phyloP scores from a whole-genome alignment of 2,888 invertebrate genomes.

The Hoplodrina blanda region DNA sequence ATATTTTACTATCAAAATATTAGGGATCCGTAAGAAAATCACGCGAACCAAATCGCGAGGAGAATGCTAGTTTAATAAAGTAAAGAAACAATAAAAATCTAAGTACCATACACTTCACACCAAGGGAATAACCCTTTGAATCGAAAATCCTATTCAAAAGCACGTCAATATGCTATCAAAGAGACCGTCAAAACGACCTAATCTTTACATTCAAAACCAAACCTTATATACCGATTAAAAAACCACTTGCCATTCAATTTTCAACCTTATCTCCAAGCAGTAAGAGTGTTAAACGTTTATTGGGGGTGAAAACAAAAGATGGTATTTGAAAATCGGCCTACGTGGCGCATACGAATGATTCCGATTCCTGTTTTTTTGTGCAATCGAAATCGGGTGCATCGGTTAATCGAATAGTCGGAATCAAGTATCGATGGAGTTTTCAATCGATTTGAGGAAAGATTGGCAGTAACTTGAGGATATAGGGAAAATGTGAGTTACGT shows the following conservation, averaged over 20 bases:
- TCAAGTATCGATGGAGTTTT: constrained; percentile 58
- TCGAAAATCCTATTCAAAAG: constrained; percentile 45
- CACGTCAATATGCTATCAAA: constrained; percentile 40
- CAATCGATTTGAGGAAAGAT: constrained; percentile 55
- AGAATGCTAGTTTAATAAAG: no score
- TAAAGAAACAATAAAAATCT: constrained; percentile 13
- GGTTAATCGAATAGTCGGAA: constrained; percentile 65
- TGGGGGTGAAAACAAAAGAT: neutral
- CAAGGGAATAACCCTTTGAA: constrained; percentile 4
- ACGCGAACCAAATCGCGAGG: no score
- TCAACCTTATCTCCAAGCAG: neutral
- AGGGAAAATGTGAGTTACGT: neutral
- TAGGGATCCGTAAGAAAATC: no score
- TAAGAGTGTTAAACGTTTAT: neutral
- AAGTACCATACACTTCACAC: neutral
- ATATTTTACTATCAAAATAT: no score
- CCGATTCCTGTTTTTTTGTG: constrained; percentile 53
- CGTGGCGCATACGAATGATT: constrained; percentile 61
- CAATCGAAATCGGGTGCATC: constrained; percentile 58
- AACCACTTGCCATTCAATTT: neutral
- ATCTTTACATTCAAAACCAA: constrained; percentile 35
- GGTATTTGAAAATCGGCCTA: constrained; percentile 38
- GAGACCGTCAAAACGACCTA: constrained; percentile 42
- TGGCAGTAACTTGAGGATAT: constrained; percentile 30
- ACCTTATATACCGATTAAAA: neutral